phyloP scores from a whole-genome alignment of 2,797 vertebrate species.

The Clamator glandarius region DNA sequence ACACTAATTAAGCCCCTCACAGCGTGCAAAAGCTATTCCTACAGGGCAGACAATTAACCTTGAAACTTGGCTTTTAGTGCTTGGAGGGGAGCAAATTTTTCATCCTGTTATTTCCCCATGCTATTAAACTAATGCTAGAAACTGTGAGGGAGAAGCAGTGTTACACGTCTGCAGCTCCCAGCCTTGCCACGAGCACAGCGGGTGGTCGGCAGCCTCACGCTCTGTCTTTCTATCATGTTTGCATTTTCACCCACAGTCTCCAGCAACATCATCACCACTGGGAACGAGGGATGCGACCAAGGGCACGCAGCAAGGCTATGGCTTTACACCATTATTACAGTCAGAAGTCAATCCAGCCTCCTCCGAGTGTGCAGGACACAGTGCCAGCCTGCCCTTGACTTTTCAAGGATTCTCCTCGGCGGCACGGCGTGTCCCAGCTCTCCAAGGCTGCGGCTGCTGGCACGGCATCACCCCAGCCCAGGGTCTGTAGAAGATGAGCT shows the following conservation, averaged over 20 bases:
- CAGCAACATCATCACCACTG: not conserved
- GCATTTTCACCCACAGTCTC: not conserved
- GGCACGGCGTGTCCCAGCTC: not conserved
- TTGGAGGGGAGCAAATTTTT: conserved; percentile 51
- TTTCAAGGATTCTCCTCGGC: not conserved
- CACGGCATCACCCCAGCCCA: not conserved
- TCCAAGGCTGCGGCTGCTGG: conserved; percentile 26
- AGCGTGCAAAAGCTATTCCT: conserved; percentile 49
- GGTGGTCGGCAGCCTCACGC: not conserved
- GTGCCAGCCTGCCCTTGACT: conserved; percentile 32
- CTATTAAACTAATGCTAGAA: conserved; percentile 53
- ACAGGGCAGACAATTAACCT: conserved; percentile 65
- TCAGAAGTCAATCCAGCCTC: conserved; percentile 15
- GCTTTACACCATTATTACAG: not conserved
- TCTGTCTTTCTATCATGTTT: not conserved
- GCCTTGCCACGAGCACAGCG: conserved; percentile 25
- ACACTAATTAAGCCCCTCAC: conserved; percentile 64
- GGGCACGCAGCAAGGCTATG: not conserved
- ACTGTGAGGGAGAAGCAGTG: not conserved
- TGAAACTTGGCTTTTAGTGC: conserved; percentile 65
- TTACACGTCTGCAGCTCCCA: conserved; percentile 8
- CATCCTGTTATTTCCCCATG: conserved; percentile 47
- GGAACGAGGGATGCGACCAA: not conserved
- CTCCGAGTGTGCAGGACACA: fast-evolving
- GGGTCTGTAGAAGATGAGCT: not conserved